Conservation (phyloP, 1,140 invertebrate genomes). For the Brachionus rubens region DNA sequence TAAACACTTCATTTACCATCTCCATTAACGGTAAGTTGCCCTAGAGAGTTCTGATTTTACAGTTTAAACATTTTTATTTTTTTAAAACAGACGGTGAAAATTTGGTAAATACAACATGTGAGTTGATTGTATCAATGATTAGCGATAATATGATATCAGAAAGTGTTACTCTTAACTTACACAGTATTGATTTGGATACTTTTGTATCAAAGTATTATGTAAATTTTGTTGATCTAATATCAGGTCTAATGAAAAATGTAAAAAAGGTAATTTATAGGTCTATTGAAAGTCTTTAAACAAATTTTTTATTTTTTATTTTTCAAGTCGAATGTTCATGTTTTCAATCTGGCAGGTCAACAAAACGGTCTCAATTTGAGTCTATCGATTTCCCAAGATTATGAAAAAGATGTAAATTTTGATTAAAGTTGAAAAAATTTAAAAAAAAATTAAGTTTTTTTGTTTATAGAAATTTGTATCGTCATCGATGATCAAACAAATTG, state of each 20-base stretch:
- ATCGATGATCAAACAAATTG: conserved; percentile 19
- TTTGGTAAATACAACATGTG: not conserved
- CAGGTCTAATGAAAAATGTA: not conserved
- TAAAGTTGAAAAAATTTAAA: not conserved
- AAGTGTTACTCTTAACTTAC: not conserved
- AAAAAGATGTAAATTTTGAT: not conserved
- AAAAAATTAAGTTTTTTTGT: not conserved
- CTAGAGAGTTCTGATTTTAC: too few species aligned
- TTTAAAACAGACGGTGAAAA: conserved; percentile 8
- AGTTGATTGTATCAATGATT: conserved; percentile 30
- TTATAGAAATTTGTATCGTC: conserved; percentile 13
- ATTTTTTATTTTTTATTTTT: not conserved
- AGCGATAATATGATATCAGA: conserved; percentile 25
- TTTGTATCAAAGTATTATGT: conserved; percentile 8
- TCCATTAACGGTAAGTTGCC: not conserved
- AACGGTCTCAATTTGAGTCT: conserved; percentile 4
- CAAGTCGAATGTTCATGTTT: not conserved
- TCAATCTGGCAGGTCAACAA: not conserved
- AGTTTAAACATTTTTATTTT: not conserved
- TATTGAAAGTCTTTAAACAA: not conserved
- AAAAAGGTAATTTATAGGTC: not conserved
- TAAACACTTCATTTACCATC: conserved; percentile 5
- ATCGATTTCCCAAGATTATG: not conserved
- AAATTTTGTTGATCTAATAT: not conserved
- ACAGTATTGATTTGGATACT: not conserved